Base-by-base conservation (phyloP, 2,797 vertebrate genomes). In the Ptychadena robeensis region DNA sequence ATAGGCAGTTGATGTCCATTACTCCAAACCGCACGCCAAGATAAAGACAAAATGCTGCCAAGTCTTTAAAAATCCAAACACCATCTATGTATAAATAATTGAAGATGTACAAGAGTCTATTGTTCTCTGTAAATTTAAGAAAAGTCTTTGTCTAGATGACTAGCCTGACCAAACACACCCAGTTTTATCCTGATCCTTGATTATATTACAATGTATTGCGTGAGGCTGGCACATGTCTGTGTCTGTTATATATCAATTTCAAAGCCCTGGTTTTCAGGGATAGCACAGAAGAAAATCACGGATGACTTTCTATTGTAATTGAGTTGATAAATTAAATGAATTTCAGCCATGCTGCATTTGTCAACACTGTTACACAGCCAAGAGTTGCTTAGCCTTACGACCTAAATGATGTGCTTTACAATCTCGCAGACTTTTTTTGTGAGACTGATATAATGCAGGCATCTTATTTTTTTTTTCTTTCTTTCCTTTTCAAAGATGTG, bases 401-500 rank as follows among this genome's bases (percentile, higher is more conserved):
- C 31, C 59, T 77, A 77, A 35, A 72, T 72, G n/a, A 77, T 71
- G 64, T 32, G 53, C 73, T 53, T 53, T 53, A n/a, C 44, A 53
- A 28, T 28, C 9, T 27, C 10, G 2, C 25, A 11, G 27, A 7
- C 18, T 4, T 1, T 27, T 53, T 48, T 40, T 15, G 30, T 35
- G 57, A 83, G 67, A 63, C 74, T 78, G 67, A 83, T 64, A 71
- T 40, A 83, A 72, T 35, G 34, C 81, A 72, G 74, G 59, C 44
- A 53, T 48, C 4, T 2, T 4, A 22, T 1, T 48, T 48, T 7
- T 53, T 53, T 8, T 22, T 53, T 53, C 22, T n/a, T 53, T 2
- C 2, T 44, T 53, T 2, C 2, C 15, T 61, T 61, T 35, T 61
- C 34, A 70, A 76, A 65, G 66, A 14, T 7, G 71, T 25, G 18